These are phyloP conservation scores for Dendrolimus kikuchii DNA, from an alignment of 1,140 invertebrate genomes.

Conservation along the genomic window DNA sequence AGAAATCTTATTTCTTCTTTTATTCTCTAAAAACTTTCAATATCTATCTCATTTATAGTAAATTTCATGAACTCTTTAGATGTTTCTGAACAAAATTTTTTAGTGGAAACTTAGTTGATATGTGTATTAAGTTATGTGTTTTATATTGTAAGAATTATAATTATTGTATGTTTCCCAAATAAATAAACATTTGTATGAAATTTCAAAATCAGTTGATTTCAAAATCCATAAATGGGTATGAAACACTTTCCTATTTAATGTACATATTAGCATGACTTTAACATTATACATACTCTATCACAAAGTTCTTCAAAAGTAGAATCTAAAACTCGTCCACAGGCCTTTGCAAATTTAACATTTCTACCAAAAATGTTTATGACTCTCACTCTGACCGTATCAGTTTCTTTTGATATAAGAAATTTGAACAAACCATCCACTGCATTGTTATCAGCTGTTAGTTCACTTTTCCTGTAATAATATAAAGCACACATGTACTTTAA, in stretches of 20 bases:
- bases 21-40: too few species aligned
- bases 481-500: not conserved
- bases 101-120: too few species aligned
- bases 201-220: not conserved
- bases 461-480: constrained; percentile 38
- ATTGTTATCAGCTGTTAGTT: constrained; percentile 71
- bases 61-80: too few species aligned
- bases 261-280: constrained; percentile 10
- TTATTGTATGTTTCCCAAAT: too few species aligned
- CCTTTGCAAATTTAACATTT: constrained; percentile 90
- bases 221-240: too few species aligned
- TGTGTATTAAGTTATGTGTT: too few species aligned
- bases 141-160: too few species aligned
- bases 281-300: constrained; percentile 79
- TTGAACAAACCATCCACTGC: constrained; percentile 92
- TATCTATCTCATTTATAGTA: too few species aligned
- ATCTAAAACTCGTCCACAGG: constrained; percentile 94
- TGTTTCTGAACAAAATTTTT: too few species aligned
- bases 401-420: constrained; percentile 90
- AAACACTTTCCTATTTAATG: too few species aligned
- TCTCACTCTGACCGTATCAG: constrained; percentile 87
- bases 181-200: not conserved
- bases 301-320: constrained; percentile 94
- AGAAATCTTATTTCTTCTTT: too few species aligned
- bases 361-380: constrained; percentile 90